A percentile compares a stretch with the other conserved stretches of the same genome.
Evolutionary conservation across 2,797 vertebrate species (phyloP).

Genomic region (Botia kubotai): DNA sequence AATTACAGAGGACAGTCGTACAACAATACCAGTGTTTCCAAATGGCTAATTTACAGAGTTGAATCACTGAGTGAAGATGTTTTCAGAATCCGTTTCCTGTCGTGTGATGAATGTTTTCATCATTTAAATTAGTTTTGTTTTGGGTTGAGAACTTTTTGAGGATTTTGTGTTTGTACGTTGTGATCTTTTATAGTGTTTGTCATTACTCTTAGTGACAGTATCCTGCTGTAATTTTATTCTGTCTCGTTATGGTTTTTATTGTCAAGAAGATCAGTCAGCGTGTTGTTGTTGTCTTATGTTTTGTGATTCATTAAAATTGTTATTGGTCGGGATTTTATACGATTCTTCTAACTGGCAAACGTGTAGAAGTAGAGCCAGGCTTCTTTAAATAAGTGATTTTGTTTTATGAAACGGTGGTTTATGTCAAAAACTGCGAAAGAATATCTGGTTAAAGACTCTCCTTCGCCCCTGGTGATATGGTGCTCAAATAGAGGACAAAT

Average conservation of each 20-base stretch:
- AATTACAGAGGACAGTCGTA: slow-evolving; percentile 77
- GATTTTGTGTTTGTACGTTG: no score
- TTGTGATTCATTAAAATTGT: neutral
- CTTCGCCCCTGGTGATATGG: neutral
- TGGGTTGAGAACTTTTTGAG: neutral
- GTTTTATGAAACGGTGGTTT: slow-evolving; percentile 30
- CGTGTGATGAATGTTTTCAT: slow-evolving; percentile 16
- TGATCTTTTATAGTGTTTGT: neutral
- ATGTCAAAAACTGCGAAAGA: neutral
- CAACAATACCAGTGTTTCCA: slow-evolving; percentile 75
- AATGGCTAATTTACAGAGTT: slow-evolving; percentile 71
- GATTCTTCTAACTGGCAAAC: slow-evolving; percentile 25
- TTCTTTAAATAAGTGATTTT: slow-evolving; percentile 6
- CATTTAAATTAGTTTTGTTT: slow-evolving; percentile 21
- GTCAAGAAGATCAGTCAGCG: neutral
- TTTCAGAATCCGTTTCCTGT: neutral
- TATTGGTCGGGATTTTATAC: neutral
- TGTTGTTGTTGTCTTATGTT: neutral
- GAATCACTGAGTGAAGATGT: slow-evolving; percentile 59
- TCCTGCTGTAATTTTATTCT: neutral
- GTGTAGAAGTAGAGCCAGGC: slow-evolving; percentile 7
- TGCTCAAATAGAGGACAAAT: no score
- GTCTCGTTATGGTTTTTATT: neutral
- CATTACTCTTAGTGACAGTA: neutral
- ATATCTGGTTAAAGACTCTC: neutral